These are phyloP conservation scores for Mustelus asterias DNA, from an alignment of 2,113 vertebrate species.

Conservation along the genomic window DNA sequence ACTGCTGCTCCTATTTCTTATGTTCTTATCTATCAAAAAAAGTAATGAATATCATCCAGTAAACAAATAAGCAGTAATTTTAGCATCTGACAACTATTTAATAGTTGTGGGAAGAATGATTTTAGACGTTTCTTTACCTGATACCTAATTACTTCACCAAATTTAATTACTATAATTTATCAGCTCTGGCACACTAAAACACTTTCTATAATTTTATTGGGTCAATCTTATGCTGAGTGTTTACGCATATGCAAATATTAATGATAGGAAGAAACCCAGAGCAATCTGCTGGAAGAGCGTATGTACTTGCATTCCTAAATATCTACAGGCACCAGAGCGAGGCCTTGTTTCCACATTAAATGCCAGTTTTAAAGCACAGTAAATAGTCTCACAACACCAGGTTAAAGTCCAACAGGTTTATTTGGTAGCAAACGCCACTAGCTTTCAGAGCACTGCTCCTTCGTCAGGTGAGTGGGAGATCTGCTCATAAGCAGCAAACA, in stretches of 20 bases:
- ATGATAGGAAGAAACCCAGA: neutral
- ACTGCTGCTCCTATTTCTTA: too few species aligned
- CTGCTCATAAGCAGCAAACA: too few species aligned
- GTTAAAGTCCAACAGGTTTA: too few species aligned
- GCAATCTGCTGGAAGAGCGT: neutral
- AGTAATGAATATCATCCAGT: neutral
- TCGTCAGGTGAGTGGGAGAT: too few species aligned
- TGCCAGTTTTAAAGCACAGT: neutral
- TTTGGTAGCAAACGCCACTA: too few species aligned
- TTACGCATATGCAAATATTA: neutral
- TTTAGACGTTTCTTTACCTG: neutral
- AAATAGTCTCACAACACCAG: too few species aligned
- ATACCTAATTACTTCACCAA: neutral
- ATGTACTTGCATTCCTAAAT: neutral
- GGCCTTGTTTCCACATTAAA: neutral
- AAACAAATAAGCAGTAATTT: neutral
- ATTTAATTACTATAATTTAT: constrained; percentile 12
- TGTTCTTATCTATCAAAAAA: neutral
- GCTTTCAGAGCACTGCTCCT: too few species aligned
- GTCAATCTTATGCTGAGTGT: neutral
- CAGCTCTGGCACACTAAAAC: neutral
- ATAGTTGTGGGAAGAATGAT: neutral
- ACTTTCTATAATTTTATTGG: neutral
- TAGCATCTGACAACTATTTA: neutral
- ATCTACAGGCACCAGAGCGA: neutral